phyloP scores from a whole-genome alignment of 53 echinoderm and acorn worm genomes.

The Luidia sarsii region DNA sequence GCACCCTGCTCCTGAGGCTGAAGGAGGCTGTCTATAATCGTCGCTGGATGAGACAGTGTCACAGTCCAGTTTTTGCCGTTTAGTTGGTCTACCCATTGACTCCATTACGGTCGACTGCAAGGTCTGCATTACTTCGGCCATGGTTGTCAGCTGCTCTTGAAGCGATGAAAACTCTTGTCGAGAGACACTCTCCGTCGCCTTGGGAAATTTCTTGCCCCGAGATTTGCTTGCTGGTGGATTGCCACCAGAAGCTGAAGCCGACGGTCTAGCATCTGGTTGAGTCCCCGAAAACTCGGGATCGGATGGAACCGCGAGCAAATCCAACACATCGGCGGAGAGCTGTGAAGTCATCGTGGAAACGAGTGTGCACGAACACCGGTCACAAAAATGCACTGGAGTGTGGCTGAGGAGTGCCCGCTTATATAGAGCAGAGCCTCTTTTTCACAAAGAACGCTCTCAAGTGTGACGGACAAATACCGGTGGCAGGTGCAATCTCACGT shows the following conservation, averaged over 20 bases:
- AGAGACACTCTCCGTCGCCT: neutral
- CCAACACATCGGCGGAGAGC: neutral
- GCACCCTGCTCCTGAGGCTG: no score
- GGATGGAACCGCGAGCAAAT: neutral
- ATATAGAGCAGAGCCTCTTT: no score
- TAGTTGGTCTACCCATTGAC: neutral
- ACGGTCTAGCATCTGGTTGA: neutral
- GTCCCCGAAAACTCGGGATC: neutral
- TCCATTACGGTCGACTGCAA: neutral
- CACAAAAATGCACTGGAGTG: no score
- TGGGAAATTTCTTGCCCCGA: neutral
- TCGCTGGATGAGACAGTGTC: slow-evolving; percentile 14
- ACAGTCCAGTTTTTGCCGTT: neutral
- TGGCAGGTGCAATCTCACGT: no score
- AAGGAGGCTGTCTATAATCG: no score
- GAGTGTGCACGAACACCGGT: no score
- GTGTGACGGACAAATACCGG: no score
- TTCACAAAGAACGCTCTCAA: no score
- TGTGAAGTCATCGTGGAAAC: neutral
- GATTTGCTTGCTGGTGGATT: neutral
- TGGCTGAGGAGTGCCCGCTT: no score
- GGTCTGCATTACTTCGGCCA: neutral
- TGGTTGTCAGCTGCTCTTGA: no score
- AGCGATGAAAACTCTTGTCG: neutral
- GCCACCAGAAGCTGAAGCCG: neutral